Evolutionary conservation across 2,797 vertebrate genomes (phyloP), one percentile per base, ranked within the genome.

Genomic region (Chelonia mydas): DNA sequence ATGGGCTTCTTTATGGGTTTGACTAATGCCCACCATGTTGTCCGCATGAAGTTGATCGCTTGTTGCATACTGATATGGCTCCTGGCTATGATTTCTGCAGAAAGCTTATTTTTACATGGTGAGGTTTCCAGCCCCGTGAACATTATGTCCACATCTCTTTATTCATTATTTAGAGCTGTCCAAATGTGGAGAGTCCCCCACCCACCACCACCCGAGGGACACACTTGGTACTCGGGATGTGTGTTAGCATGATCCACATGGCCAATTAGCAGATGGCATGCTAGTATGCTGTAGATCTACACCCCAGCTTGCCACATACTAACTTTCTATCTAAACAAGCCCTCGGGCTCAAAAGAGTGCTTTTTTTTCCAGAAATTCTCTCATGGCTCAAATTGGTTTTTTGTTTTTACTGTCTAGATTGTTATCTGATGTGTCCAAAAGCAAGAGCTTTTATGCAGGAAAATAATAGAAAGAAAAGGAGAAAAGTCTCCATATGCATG

Each of bases 401-500:
- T 59, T 65, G 31, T n/a, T 65, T 65, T 65, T 65, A n/a, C 61
- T n/a, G 15, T 65, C 31, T 65, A 65, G 33, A n/a, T 65, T 11
- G 25, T 21, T 65, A n/a, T 19, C 7, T n/a, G 16, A n/a, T 2
- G 15, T 19, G 17, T n/a, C 61, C 33, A 65, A 65, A 65, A 17
- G 61, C 33, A 65, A 65, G 61, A 65, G 33, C 61, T 65, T n/a
- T 65, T 65, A n/a, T n/a, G 7, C n/a, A n/a, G 16, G 33, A 10
- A 17, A n/a, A 65, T 65, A 65, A 65, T n/a, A 19, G 16, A 65
- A 65, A 65, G 61, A 65, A 65, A 19, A 65, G 15, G 33, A 8
- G 33, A n/a, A 33, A 61, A 15, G 4, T 65, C 16, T 33, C 33
- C 33, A 65, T 5, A 19, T 1, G 0, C 4, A 0, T 25, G 15